Evolutionary conservation across 2,888 invertebrate species (phyloP).

Genomic region (Dexiosoma caninum): DNA sequence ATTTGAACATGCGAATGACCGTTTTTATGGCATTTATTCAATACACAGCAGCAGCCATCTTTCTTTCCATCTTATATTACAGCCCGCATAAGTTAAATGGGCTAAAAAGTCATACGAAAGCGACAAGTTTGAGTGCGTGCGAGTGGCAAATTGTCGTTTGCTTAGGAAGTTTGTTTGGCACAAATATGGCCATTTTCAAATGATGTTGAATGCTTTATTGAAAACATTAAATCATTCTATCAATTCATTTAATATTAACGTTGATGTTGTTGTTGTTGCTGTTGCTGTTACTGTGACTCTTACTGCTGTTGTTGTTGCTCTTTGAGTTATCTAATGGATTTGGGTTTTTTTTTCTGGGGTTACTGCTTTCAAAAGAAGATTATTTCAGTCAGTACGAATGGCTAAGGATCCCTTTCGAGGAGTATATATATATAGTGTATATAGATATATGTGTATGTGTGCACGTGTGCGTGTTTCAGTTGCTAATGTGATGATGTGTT

Average conservation of each 20-base stretch:
- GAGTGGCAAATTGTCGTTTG: conserved; percentile 34
- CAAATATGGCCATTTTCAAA: conserved; percentile 38
- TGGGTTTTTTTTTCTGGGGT: conserved; percentile 2
- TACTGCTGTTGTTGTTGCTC: conserved; percentile 15
- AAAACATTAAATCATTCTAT: conserved; percentile 76
- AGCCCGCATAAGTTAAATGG: not conserved
- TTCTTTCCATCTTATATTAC: conserved; percentile 49
- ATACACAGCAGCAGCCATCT: conserved; percentile 56
- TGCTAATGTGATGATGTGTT: conserved; percentile 57
- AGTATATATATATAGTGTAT: not conserved
- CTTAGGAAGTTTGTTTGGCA: conserved; percentile 6
- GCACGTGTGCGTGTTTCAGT: not conserved
- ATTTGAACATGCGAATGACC: conserved; percentile 72
- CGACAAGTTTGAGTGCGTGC: conserved; percentile 2
- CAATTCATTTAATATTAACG: conserved; percentile 68
- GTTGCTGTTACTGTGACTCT: not conserved
- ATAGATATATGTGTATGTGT: not conserved
- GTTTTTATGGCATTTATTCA: conserved; percentile 70
- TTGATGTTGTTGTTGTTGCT: not conserved
- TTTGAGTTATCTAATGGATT: conserved; percentile 14
- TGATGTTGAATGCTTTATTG: conserved; percentile 69
- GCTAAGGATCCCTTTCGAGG: conserved; percentile 34
- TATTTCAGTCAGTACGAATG: conserved; percentile 8
- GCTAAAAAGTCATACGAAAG: not conserved
- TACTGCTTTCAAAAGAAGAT: conserved; percentile 13